Evolutionary conservation across 2,113 vertebrate genomes (phyloP), one percentile per base, ranked within the genome.

Genomic region (Xiphorhynchus elegans): DNA sequence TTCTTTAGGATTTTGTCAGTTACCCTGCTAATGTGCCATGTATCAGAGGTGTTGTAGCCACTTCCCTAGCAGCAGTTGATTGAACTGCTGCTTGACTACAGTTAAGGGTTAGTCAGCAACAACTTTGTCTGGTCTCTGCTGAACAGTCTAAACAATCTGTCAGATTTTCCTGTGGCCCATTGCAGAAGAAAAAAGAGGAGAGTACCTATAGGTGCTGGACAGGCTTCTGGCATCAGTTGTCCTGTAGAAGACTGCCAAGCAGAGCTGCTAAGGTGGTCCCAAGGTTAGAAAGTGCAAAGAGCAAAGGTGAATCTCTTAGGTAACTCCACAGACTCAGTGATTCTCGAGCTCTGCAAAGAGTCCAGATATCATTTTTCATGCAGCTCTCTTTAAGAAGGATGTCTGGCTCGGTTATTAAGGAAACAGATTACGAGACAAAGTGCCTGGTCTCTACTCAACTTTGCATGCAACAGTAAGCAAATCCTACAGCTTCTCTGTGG

Each of bases 381-480:
- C 33, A 40, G 14, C 13, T 49, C 6, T 53, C 2, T 52, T 87
- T 53, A 49, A 31, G 66, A 91, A 87, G 44, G 16, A 40, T 62
- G 9, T 55, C 6, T 44, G 10, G n/a, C 76, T 52, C 39, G 37
- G 39, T 82, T 87, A 60, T 69, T 85, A 85, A 85, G 8, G 31
- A 68, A 20, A 62, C 16, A 73, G 16, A 76, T 79, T 93, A 69
- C 0, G 2, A 87, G 25, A 39, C 23, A 64, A 20, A 72, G 31
- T 19, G 21, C 25, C 53, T 92, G 31, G 19, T 92, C 86, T 92
- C 25, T 55, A 29, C 67, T 85, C 49, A 85, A 15, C 37, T 66
- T 95, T 90, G 17, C 63, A 73, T 24, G 67, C 46, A 92, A 62
- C 81, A 84, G 37, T 58, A 83, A 88, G 55, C n/a, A 95, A 94